phyloP scores from a whole-genome alignment of 2,888 invertebrate genomes.

The Tromatobia lineatoria region DNA sequence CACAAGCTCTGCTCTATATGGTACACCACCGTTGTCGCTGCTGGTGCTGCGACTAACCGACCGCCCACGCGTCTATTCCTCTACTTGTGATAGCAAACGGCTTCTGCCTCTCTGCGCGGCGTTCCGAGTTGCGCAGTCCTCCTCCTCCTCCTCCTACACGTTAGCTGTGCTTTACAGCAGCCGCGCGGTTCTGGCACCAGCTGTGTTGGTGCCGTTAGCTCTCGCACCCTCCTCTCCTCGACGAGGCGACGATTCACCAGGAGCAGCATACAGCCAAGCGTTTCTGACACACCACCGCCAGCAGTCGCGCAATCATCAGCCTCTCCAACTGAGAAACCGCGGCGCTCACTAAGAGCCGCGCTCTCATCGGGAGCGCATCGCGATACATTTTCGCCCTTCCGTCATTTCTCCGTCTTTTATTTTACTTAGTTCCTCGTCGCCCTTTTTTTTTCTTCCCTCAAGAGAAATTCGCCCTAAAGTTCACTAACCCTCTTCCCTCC shows the following conservation, averaged over 20 bases:
- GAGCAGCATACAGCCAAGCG: not conserved
- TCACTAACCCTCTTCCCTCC: not conserved
- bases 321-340: conserved; percentile 3
- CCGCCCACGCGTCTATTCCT: conserved; percentile 60
- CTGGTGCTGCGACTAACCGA: conserved; percentile 41
- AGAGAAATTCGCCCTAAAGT: not conserved
- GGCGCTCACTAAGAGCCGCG: conserved; percentile 50
- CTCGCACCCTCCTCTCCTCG: conserved; percentile 9
- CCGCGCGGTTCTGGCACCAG: conserved; percentile 25
- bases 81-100: conserved; percentile 22
- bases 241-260: conserved; percentile 1
- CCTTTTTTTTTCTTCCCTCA: not conserved
- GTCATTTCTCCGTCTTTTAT: not conserved
- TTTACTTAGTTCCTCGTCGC: conserved; percentile 5
- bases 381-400: not conserved
- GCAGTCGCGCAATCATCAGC: conserved; percentile 49
- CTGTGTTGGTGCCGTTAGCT: conserved; percentile 41
- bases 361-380: conserved; percentile 51
- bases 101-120: conserved; percentile 26
- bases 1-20: not conserved
- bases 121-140: conserved; percentile 42
- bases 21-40: not conserved
- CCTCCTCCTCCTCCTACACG: conserved; percentile 20
- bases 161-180: not conserved
- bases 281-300: conserved; percentile 37